Conservation (phyloP, 2,113 vertebrate genomes). For the Myotis lucifugus region DNA sequence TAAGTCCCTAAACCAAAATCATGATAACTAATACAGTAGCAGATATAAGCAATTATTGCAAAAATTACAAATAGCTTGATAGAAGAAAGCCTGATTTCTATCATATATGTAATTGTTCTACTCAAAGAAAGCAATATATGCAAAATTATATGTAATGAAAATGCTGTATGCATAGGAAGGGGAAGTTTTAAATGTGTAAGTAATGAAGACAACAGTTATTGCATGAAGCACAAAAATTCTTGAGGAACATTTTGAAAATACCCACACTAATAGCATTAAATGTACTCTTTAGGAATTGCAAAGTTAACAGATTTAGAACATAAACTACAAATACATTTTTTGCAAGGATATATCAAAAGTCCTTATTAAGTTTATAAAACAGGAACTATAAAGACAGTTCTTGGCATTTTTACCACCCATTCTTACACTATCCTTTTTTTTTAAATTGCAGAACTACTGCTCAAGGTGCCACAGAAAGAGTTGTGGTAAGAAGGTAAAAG, state of each 20-base stretch:
- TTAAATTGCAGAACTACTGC: background rate
- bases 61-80: constrained; percentile 44
- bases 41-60: constrained; percentile 24
- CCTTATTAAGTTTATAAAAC: background rate
- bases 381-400: background rate
- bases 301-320: constrained; percentile 21
- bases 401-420: background rate
- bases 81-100: constrained; percentile 55
- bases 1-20: constrained; percentile 16
- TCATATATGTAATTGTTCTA: background rate
- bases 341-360: constrained; percentile 11
- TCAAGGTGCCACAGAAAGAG: background rate
- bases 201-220: constrained; percentile 1
- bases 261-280: background rate
- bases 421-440: background rate
- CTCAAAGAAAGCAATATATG: constrained; percentile 2
- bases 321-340: constrained; percentile 25
- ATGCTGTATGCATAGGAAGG: background rate
- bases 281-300: background rate
- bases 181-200: background rate
- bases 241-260: constrained; percentile 1
- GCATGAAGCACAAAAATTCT: constrained; percentile 11
- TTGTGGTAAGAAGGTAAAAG: background rate
- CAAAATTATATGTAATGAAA: constrained; percentile 17
- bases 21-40: background rate